Percentiles rank a stretch among this genome's conserved stretches.
These are phyloP conservation scores for Bradypodion ventrale DNA, from an alignment of 2,797 vertebrate genomes.

Conservation along the genomic window DNA sequence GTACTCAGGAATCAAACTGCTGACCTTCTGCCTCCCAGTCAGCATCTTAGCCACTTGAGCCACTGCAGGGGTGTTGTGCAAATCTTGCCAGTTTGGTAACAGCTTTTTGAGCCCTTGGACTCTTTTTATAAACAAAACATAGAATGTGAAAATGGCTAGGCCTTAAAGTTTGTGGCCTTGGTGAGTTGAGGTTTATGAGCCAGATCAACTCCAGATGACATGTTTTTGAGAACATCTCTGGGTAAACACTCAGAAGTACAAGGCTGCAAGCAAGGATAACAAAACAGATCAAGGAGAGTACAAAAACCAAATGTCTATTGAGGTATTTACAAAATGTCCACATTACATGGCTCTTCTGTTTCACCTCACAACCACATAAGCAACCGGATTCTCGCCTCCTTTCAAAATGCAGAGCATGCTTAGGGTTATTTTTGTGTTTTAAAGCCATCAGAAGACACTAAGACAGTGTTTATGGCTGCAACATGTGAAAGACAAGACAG, in stretches of 20 bases:
- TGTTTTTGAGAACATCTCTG: conserved; percentile 16
- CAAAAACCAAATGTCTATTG: conserved; percentile 20
- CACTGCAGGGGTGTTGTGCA: too few relatives aligned
- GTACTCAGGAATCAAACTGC: too few relatives aligned
- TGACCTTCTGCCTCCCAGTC: too few relatives aligned
- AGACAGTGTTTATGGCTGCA: too few relatives aligned
- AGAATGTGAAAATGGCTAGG: conserved; percentile 33
- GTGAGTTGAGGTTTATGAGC: conserved; percentile 32
- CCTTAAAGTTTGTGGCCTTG: conserved; percentile 31
- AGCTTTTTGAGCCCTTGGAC: background rate
- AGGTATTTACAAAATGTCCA: background rate
- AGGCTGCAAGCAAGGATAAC: conserved; percentile 20
- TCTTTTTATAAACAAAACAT: conserved; percentile 38
- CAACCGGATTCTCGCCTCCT: background rate
- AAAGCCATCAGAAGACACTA: background rate
- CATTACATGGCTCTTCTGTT: conserved; percentile 7
- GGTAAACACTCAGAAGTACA: conserved; percentile 38
- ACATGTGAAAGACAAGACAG: background rate
- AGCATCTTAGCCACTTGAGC: too few relatives aligned
- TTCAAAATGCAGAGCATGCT: background rate
- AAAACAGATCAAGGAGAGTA: conserved; percentile 21
- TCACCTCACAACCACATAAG: background rate
- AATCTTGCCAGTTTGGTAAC: too few relatives aligned
- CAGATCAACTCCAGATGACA: conserved; percentile 40
- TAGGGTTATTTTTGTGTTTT: background rate